A percentile compares a stretch with the other conserved stretches of the same genome.
phyloP scores from a whole-genome alignment of 2,888 invertebrate genomes.

The Melanostoma scalare region DNA sequence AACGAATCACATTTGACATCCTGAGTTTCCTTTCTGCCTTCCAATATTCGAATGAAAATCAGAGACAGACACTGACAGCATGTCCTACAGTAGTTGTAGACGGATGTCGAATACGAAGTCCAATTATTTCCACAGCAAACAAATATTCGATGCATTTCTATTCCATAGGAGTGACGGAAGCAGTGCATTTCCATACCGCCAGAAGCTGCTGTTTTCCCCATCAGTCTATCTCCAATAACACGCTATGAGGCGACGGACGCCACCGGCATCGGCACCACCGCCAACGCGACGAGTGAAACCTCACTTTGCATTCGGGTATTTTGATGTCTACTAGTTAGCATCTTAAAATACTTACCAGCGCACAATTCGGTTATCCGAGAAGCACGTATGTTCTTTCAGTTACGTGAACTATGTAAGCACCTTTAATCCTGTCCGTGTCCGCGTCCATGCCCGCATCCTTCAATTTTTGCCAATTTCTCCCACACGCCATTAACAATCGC shows the following conservation, averaged over 20 bases:
- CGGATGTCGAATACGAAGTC: constrained; percentile 1
- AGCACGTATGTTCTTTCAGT: constrained; percentile 5
- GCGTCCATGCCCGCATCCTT: constrained; percentile 3
- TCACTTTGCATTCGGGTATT: no score
- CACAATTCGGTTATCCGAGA: no score
- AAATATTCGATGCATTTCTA: constrained; percentile 14
- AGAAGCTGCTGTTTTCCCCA: no score
- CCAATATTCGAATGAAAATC: background rate
- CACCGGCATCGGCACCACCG: no score
- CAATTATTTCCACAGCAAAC: constrained; percentile 23
- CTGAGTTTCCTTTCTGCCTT: background rate
- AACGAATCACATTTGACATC: constrained; percentile 2
- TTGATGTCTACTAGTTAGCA: no score
- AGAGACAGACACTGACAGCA: background rate
- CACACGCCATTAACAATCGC: background rate
- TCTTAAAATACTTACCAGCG: no score
- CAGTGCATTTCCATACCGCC: no score
- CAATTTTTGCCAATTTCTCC: no score
- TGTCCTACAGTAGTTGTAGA: background rate
- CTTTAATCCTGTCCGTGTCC: constrained; percentile 45
- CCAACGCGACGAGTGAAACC: no score
- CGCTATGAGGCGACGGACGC: no score
- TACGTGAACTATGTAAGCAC: constrained; percentile 50
- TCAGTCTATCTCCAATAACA: no score
- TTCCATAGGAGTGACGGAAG: background rate